These are phyloP conservation scores for Gymnocheta viridis DNA, from an alignment of 2,888 invertebrate species.

Conservation along the genomic window DNA sequence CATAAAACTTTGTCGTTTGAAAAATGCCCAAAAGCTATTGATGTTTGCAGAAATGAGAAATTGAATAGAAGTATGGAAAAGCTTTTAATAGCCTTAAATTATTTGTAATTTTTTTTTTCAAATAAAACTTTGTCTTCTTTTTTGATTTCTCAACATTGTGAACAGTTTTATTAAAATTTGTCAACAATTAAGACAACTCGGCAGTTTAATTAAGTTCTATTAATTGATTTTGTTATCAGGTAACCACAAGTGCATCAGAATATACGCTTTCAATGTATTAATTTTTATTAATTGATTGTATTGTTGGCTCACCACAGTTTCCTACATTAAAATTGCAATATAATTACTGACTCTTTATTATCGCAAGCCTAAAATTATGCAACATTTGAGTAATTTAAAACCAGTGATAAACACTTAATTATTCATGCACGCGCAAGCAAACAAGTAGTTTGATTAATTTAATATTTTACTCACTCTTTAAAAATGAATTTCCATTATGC, in stretches of 20 bases:
- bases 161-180: neutral
- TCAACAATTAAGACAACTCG: neutral
- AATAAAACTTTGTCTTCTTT: neutral
- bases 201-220: neutral
- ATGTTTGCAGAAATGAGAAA: neutral
- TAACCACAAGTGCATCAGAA: neutral
- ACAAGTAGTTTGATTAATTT: neutral
- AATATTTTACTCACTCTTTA: neutral
- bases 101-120: neutral
- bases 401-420: neutral
- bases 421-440: neutral
- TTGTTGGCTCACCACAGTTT: neutral
- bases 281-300: neutral
- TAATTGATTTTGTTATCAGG: conserved; percentile 8
- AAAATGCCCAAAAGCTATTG: conserved; percentile 31
- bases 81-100: neutral
- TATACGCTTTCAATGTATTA: neutral
- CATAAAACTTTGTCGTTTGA: conserved; percentile 27
- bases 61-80: neutral
- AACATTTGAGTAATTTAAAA: neutral
- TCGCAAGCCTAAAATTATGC: conserved; percentile 34
- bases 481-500: neutral
- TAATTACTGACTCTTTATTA: neutral
- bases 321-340: neutral
- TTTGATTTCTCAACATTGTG: neutral